phyloP scores from a whole-genome alignment of 2,797 vertebrate genomes.

The Syngnathus rostellatus region DNA sequence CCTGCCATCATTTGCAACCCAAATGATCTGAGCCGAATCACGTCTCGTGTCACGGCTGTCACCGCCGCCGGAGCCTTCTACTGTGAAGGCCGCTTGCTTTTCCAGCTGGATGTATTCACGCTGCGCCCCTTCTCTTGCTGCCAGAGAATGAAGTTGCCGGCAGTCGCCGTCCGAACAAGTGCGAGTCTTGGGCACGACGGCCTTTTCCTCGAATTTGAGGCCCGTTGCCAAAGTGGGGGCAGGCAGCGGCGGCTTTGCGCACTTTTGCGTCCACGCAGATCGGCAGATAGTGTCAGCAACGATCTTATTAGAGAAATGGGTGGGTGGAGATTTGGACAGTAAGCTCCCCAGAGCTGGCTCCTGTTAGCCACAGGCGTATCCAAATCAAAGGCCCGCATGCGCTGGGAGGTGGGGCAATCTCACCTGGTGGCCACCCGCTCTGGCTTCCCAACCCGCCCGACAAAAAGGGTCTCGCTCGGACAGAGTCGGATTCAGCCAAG shows the following conservation, averaged over 20 bases:
- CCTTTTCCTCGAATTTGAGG: constrained; percentile 37
- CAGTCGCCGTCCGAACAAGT: constrained; percentile 32
- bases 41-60: background rate
- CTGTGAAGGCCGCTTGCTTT: background rate
- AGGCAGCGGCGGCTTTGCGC: constrained; percentile 11
- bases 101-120: background rate
- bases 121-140: constrained; percentile 29
- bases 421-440: constrained; percentile 61
- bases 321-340: constrained; percentile 47
- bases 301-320: constrained; percentile 54
- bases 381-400: constrained; percentile 54
- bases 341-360: constrained; percentile 57
- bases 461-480: constrained; percentile 50
- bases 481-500: constrained; percentile 21
- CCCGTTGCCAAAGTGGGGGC: constrained; percentile 36
- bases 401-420: constrained; percentile 53
- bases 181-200: constrained; percentile 30
- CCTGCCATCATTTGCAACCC: background rate
- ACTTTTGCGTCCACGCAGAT: background rate
- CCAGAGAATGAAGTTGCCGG: background rate
- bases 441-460: constrained; percentile 8
- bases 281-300: background rate
- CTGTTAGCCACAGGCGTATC: constrained; percentile 65
- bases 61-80: background rate
- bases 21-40: background rate